phyloP scores from a whole-genome alignment of 2,113 vertebrate species.

The Podocnemis expansa region DNA sequence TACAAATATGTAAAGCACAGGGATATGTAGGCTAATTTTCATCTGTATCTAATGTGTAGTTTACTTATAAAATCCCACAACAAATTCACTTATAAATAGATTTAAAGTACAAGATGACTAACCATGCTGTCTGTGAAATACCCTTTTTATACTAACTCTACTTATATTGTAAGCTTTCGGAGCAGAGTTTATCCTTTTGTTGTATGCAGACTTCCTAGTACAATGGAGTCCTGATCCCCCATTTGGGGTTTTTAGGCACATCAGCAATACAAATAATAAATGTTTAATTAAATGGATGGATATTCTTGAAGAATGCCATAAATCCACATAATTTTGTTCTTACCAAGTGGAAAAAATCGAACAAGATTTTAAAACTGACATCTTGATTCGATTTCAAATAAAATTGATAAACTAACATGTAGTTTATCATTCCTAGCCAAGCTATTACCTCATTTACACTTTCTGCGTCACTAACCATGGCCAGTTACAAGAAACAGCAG shows the following conservation, averaged over 20 bases:
- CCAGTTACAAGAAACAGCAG: neutral
- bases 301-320: neutral
- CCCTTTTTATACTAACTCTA: neutral
- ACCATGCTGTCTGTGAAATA: neutral
- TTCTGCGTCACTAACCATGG: neutral
- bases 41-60: neutral
- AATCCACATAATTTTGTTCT: neutral
- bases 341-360: neutral
- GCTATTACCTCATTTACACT: neutral
- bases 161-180: neutral
- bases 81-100: slow-evolving; percentile 1
- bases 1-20: neutral
- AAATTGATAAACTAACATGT: slow-evolving; percentile 1
- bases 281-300: neutral
- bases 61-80: neutral
- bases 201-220: neutral
- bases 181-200: neutral
- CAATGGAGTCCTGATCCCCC: neutral
- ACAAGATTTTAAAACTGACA: neutral
- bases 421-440: neutral
- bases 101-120: neutral
- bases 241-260: neutral
- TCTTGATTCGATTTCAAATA: slow-evolving; percentile 1
- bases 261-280: neutral
- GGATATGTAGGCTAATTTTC: neutral